Evolutionary conservation across 2,797 vertebrate genomes (phyloP).

Genomic region (Argya squamiceps): DNA sequence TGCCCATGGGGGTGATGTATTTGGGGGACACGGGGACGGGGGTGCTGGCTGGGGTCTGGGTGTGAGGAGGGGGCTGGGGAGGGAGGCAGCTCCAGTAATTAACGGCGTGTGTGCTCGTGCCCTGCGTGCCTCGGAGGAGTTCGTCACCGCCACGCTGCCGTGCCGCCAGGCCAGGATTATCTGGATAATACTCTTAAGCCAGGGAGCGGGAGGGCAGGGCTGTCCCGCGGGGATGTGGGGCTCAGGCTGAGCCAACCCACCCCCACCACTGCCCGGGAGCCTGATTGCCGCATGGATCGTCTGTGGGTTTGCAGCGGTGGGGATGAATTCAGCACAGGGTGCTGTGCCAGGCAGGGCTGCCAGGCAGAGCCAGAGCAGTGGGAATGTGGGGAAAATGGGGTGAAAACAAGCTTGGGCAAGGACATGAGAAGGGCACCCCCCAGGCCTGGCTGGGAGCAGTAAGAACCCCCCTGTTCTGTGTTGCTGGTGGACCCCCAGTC

Average conservation of each 20-base stretch:
- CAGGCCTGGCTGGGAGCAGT: neutral
- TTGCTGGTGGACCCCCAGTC: neutral
- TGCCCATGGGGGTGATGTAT: rapidly evolving
- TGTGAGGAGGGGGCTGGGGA: neutral
- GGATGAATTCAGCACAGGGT: neutral
- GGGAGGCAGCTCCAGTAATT: neutral
- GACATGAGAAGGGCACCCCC: neutral
- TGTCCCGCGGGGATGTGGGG: neutral
- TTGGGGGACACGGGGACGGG: rapidly evolving
- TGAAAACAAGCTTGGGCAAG: neutral
- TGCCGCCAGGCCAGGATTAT: conserved; percentile 49
- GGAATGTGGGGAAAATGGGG: rapidly evolving
- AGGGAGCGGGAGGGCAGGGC: neutral
- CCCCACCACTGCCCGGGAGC: neutral
- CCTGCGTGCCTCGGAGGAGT: neutral
- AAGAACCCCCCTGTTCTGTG: rapidly evolving
- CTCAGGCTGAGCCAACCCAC: neutral
- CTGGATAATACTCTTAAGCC: conserved; percentile 51
- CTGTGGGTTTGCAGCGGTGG: neutral
- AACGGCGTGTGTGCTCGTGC: neutral
- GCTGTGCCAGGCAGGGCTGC: neutral
- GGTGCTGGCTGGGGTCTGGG: rapidly evolving
- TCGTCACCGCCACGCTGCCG: neutral
- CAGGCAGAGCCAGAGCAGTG: neutral
- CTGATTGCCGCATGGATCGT: neutral